Percentiles rank a stretch among this genome's conserved stretches.
phyloP scores from a whole-genome alignment of 2,888 invertebrate species.

The Leucania comma region DNA sequence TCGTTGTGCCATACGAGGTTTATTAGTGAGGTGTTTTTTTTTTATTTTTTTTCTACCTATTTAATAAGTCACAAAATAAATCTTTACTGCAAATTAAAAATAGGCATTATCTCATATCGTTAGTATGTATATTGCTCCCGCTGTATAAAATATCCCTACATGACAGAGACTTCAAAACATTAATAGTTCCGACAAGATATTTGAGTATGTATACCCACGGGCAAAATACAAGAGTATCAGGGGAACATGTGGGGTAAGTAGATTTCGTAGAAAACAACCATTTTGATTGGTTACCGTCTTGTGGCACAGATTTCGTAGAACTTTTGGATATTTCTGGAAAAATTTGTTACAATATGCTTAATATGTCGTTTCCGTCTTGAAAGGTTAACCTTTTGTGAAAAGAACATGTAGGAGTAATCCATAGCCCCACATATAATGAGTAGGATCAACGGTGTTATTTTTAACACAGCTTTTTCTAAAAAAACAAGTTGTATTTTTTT shows the following conservation, averaged over 20 bases:
- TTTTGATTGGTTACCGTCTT: not conserved
- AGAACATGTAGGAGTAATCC: not conserved
- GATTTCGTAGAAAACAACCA: not conserved
- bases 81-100: not conserved
- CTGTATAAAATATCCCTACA: not conserved
- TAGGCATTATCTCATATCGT: not conserved
- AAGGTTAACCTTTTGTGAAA: not conserved
- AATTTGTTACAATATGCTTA: not conserved
- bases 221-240: not conserved
- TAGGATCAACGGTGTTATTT: not conserved
- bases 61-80: no score
- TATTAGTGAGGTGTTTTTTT: no score
- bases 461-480: no score
- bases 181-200: not conserved
- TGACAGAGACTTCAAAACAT: not conserved
- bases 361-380: not conserved
- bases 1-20: no score
- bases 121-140: no score
- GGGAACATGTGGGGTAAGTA: not conserved
- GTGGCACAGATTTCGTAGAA: not conserved
- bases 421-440: no score
- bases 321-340: not conserved
- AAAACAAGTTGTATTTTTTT: no score
- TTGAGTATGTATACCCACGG: constrained; percentile 1
- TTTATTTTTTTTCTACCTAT: no score